phyloP scores from a whole-genome alignment of 2,113 vertebrate genomes.

The Brachirus orientalis region DNA sequence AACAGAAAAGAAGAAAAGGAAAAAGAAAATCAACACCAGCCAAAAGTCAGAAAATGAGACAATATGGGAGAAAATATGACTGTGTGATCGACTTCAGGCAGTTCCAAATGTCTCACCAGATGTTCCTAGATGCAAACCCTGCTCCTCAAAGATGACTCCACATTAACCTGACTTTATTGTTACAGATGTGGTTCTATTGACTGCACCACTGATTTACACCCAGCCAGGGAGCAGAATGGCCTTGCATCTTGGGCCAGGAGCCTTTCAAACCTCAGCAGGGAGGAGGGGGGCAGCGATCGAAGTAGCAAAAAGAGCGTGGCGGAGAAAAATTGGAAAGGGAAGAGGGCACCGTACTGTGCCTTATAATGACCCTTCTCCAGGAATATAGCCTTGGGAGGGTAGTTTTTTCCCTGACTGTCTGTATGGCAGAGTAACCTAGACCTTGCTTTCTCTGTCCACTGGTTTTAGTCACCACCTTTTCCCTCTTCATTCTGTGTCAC shows the following conservation, averaged over 20 bases:
- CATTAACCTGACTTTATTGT: slow-evolving; percentile 76
- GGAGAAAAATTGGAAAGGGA: slow-evolving; percentile 48
- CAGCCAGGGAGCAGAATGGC: slow-evolving; percentile 40
- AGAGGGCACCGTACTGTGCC: slow-evolving; percentile 45
- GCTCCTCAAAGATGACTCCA: slow-evolving; percentile 58
- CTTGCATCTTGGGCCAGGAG: slow-evolving; percentile 45
- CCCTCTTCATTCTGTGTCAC: slow-evolving; percentile 24
- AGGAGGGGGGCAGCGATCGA: slow-evolving; percentile 37
- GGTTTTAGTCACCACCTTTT: slow-evolving; percentile 46
- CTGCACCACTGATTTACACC: slow-evolving; percentile 67
- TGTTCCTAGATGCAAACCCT: slow-evolving; percentile 72
- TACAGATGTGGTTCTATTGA: slow-evolving; percentile 75
- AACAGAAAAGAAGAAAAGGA: slow-evolving; percentile 5
- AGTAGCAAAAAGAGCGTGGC: slow-evolving; percentile 35
- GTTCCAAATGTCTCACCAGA: slow-evolving; percentile 77
- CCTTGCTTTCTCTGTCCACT: slow-evolving; percentile 33
- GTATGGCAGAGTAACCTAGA: slow-evolving; percentile 30
- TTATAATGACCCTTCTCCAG: slow-evolving; percentile 56
- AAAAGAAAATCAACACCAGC: background rate
- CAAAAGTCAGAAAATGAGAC: slow-evolving; percentile 38
- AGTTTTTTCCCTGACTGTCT: slow-evolving; percentile 38
- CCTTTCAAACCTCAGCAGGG: slow-evolving; percentile 48
- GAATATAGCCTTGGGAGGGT: slow-evolving; percentile 50
- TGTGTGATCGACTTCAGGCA: slow-evolving; percentile 33
- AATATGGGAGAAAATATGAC: slow-evolving; percentile 48